phyloP scores from a whole-genome alignment of 1,140 invertebrate species.

The Drosophila parabipectinata region DNA sequence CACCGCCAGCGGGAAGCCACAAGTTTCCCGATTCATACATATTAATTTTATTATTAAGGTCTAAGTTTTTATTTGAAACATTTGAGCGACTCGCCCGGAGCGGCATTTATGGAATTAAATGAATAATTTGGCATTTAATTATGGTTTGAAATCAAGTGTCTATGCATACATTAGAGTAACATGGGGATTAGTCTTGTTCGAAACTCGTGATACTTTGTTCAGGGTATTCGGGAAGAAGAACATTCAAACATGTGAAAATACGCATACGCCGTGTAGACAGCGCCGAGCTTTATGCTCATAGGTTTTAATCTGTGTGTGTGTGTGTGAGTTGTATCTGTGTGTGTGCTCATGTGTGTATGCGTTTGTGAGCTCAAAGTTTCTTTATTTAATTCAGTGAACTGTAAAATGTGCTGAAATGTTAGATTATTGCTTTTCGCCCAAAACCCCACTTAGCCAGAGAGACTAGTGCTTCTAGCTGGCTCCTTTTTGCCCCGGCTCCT shows the following conservation, averaged over 20 bases:
- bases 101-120: too few species aligned
- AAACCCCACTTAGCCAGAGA: slow-evolving; percentile 37
- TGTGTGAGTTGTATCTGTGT: slow-evolving; percentile 18
- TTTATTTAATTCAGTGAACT: slow-evolving; percentile 83
- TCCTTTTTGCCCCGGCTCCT: slow-evolving; percentile 6
- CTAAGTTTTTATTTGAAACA: too few species aligned
- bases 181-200: slow-evolving; percentile 14
- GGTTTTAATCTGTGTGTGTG: slow-evolving; percentile 40
- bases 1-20: neutral
- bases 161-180: neutral
- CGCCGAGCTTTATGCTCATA: slow-evolving; percentile 44
- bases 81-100: too few species aligned
- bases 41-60: too few species aligned
- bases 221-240: slow-evolving; percentile 3
- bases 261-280: slow-evolving; percentile 54
- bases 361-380: slow-evolving; percentile 69
- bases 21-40: too few species aligned
- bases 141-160: neutral
- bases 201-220: slow-evolving; percentile 3
- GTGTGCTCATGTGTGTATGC: slow-evolving; percentile 21
- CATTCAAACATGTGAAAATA: slow-evolving; percentile 34
- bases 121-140: neutral
- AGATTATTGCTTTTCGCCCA: slow-evolving; percentile 76
- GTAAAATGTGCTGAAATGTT: slow-evolving; percentile 82
- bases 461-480: slow-evolving; percentile 48